Percentiles rank a stretch among this genome's conserved stretches.
Conservation (phyloP, 2,113 vertebrate species). For the Arothron firmamentum region DNA sequence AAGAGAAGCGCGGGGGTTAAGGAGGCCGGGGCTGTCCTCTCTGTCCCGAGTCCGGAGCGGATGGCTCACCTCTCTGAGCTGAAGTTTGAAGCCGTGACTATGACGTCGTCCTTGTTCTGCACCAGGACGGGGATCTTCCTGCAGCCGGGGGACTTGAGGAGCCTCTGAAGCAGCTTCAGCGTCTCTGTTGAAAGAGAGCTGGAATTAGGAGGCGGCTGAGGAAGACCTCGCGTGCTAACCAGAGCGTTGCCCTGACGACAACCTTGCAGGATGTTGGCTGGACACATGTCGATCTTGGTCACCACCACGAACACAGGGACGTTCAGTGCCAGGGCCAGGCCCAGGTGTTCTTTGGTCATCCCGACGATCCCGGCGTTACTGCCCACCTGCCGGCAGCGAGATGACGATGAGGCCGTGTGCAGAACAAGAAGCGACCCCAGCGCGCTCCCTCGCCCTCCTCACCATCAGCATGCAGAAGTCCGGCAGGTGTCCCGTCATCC, state of each 20-base stretch:
- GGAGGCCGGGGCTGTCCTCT: neutral
- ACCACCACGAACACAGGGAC: slow-evolving; percentile 98
- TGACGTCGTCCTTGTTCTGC: slow-evolving; percentile 96
- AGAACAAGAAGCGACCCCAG: neutral
- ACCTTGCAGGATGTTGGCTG: slow-evolving; percentile 98
- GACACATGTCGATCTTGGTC: slow-evolving; percentile 99
- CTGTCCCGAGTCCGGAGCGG: too few relatives aligned
- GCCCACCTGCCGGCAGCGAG: slow-evolving; percentile 79
- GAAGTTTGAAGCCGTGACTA: slow-evolving; percentile 97
- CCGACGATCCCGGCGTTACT: slow-evolving; percentile 98
- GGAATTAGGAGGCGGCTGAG: slow-evolving; percentile 12
- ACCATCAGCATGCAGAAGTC: slow-evolving; percentile 99
- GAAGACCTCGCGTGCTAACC: too few relatives aligned
- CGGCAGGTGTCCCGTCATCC: slow-evolving; percentile 96
- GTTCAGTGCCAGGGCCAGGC: slow-evolving; percentile 92
- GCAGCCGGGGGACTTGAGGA: slow-evolving; percentile 96
- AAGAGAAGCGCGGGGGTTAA: slow-evolving; percentile 9
- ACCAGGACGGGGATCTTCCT: slow-evolving; percentile 97
- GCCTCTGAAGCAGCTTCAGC: slow-evolving; percentile 92
- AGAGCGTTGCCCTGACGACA: too few relatives aligned
- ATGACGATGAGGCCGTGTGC: neutral
- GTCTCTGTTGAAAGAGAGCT: slow-evolving; percentile 82
- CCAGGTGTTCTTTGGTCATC: slow-evolving; percentile 98
- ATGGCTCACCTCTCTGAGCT: slow-evolving; percentile 89
- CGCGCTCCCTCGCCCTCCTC: slow-evolving; percentile 35